phyloP scores from a whole-genome alignment of 2,113 vertebrate genomes.

The Xyliphius kryptos region DNA sequence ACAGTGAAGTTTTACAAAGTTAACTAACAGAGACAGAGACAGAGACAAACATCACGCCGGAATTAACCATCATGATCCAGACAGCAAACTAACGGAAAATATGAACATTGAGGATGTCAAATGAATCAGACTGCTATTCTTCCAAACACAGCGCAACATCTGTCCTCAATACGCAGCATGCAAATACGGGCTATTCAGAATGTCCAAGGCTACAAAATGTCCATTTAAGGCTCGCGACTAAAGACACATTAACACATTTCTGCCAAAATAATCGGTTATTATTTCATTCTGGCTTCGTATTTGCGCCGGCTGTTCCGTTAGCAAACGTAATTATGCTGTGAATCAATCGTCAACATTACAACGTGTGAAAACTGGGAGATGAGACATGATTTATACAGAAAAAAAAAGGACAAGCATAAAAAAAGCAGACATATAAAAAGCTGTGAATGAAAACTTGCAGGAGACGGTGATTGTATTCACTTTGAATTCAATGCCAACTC shows the following conservation, averaged over 20 bases:
- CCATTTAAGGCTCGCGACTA: conserved; percentile 24
- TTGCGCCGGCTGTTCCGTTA: conserved; percentile 19
- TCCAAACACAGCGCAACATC: neutral
- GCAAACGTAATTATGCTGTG: conserved; percentile 32
- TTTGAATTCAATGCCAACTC: conserved; percentile 28
- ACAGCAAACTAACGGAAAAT: too few species aligned
- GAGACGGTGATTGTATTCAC: conserved; percentile 32
- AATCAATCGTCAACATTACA: conserved; percentile 28
- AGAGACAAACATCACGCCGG: too few species aligned
- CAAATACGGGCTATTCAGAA: conserved; percentile 16
- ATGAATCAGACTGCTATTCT: conserved; percentile 10
- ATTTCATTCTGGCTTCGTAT: conserved; percentile 14
- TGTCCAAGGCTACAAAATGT: conserved; percentile 32
- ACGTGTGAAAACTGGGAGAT: conserved; percentile 29
- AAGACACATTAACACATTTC: conserved; percentile 53
- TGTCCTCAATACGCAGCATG: neutral
- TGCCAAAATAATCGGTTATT: conserved; percentile 38
- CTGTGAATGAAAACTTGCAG: conserved; percentile 33
- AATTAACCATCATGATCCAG: too few species aligned
- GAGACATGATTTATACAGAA: conserved; percentile 22
- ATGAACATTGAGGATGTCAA: too few species aligned
- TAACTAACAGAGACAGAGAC: too few species aligned
- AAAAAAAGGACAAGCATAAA: conserved; percentile 17
- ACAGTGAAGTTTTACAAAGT: too few species aligned
- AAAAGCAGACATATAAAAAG: conserved; percentile 31